Evolutionary conservation across 2,113 vertebrate species (phyloP).

Genomic region (Pangasianodon gigas): DNA sequence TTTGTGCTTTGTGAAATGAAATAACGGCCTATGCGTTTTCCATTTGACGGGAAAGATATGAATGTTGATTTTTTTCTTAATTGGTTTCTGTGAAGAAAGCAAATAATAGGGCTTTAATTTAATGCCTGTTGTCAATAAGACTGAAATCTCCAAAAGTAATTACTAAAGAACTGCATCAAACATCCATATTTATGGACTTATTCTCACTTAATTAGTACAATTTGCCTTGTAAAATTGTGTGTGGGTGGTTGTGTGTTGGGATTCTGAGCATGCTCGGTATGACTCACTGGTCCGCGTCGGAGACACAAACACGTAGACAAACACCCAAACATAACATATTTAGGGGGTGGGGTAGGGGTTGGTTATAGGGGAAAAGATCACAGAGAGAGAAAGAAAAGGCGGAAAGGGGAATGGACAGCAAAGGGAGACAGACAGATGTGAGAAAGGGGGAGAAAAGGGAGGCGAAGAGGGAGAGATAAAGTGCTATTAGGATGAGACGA

Average conservation of each 20-base stretch:
- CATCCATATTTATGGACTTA: neutral
- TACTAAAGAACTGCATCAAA: neutral
- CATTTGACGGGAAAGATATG: neutral
- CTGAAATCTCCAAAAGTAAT: constrained; percentile 18
- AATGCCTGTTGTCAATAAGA: constrained; percentile 2
- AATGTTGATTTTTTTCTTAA: constrained; percentile 32
- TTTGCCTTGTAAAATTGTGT: neutral
- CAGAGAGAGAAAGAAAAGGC: constrained; percentile 15
- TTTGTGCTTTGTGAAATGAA: neutral
- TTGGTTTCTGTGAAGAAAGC: constrained; percentile 14
- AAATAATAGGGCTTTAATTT: neutral
- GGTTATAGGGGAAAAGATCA: neutral
- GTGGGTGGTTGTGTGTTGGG: neutral
- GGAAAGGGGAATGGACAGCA: neutral
- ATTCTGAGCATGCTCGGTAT: constrained; percentile 51
- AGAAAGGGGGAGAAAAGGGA: neutral
- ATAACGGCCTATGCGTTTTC: neutral
- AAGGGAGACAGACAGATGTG: neutral
- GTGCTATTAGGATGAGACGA: constrained; percentile 66
- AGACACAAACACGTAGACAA: neutral
- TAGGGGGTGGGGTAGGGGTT: neutral
- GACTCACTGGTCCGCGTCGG: constrained; percentile 48
- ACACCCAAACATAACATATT: neutral
- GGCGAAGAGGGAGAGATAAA: constrained; percentile 56
- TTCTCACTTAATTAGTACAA: neutral